A percentile compares a stretch with the other conserved stretches of the same genome.
These are phyloP conservation scores for Siniperca undulata DNA, from an alignment of 2,797 vertebrate genomes.

Conservation along the genomic window DNA sequence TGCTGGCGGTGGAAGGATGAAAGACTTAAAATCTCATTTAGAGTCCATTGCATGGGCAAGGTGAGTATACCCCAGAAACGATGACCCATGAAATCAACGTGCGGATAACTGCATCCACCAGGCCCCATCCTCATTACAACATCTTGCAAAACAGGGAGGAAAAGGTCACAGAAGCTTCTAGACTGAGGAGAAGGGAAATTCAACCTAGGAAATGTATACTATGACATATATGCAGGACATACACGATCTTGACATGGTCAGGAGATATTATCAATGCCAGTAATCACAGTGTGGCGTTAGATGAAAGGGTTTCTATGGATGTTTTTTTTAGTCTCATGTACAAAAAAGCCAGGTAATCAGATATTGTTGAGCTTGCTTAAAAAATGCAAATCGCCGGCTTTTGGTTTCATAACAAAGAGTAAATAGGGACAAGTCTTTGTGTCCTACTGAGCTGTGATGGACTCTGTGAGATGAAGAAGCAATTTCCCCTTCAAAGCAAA, in stretches of 20 bases:
- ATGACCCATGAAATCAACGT: slow-evolving; percentile 71
- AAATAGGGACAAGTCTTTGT: slow-evolving; percentile 64
- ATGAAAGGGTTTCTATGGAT: slow-evolving; percentile 49
- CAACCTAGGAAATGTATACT: slow-evolving; percentile 23
- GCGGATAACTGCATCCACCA: slow-evolving; percentile 16
- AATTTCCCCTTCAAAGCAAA: slow-evolving; percentile 73
- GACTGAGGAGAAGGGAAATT: background rate
- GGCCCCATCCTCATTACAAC: slow-evolving; percentile 39
- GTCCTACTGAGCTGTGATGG: slow-evolving; percentile 60
- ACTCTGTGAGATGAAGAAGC: slow-evolving; percentile 63
- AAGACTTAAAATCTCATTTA: slow-evolving; percentile 64
- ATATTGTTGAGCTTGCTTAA: slow-evolving; percentile 46
- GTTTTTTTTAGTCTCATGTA: slow-evolving; percentile 27
- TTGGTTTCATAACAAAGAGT: slow-evolving; percentile 61
- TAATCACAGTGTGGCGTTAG: slow-evolving; percentile 18
- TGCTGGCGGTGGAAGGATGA: slow-evolving; percentile 29
- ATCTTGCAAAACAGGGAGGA: slow-evolving; percentile 17
- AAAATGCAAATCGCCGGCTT: slow-evolving; percentile 64
- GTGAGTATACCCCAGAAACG: slow-evolving; percentile 48
- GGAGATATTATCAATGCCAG: background rate
- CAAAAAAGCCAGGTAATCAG: slow-evolving; percentile 52
- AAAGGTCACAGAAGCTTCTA: slow-evolving; percentile 31
- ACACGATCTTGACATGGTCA: background rate
- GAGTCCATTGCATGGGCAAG: slow-evolving; percentile 40
- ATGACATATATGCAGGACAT: background rate